Evolutionary conservation across 1,140 invertebrate species (phyloP).

Genomic region (Ganaspis sp.): DNA sequence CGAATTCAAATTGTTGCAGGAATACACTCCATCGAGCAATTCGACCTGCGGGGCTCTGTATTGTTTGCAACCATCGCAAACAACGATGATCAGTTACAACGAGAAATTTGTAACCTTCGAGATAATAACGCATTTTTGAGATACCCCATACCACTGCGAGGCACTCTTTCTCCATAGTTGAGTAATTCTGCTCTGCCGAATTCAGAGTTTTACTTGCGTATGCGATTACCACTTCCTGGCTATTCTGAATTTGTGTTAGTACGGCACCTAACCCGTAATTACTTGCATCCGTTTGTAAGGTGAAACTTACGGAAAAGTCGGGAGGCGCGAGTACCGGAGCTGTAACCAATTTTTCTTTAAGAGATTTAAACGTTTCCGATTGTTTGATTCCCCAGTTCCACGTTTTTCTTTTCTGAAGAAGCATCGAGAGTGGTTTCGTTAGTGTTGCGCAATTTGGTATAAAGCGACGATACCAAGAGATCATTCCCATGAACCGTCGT

Average conservation of each 20-base stretch:
- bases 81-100: constrained; percentile 50
- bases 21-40: neutral
- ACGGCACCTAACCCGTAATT: constrained; percentile 60
- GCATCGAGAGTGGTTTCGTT: constrained; percentile 59
- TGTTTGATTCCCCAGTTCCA: constrained; percentile 54
- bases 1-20: neutral
- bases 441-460: constrained; percentile 71
- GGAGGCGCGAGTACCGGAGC: constrained; percentile 43
- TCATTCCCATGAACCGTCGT: neutral
- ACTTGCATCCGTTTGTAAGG: constrained; percentile 49
- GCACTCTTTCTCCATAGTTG: neutral
- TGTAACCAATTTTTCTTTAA: constrained; percentile 25
- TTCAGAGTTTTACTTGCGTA: constrained; percentile 61
- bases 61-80: constrained; percentile 67
- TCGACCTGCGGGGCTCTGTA: neutral
- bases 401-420: constrained; percentile 37
- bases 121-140: neutral
- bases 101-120: neutral
- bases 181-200: neutral
- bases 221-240: constrained; percentile 54
- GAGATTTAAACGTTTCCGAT: constrained; percentile 49
- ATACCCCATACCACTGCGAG: neutral
- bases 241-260: constrained; percentile 59
- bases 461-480: constrained; percentile 65
- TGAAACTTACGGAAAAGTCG: constrained; percentile 41